These are phyloP conservation scores for Prionailurus bengalensis DNA, from an alignment of 2,113 vertebrate species.

Conservation along the genomic window DNA sequence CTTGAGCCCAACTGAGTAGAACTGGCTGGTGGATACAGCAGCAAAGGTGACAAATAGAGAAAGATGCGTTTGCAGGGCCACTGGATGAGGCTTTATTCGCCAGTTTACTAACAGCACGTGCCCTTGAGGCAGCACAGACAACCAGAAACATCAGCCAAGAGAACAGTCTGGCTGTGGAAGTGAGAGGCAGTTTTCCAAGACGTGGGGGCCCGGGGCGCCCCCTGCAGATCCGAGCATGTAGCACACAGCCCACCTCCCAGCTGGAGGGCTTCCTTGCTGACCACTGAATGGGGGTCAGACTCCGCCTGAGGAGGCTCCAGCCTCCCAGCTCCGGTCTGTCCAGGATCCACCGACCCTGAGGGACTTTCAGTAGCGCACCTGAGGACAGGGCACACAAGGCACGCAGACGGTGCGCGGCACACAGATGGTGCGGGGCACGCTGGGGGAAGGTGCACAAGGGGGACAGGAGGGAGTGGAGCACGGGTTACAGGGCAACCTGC, in stretches of 20 bases:
- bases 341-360: not conserved
- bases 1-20: not conserved
- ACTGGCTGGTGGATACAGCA: not conserved
- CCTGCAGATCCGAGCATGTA: not conserved
- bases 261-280: not conserved
- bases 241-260: not conserved
- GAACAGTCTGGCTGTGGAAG: not conserved
- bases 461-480: conserved; percentile 32
- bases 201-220: fast-evolving
- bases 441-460: not conserved
- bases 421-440: not conserved
- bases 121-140: not conserved
- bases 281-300: not conserved
- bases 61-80: not conserved
- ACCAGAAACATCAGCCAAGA: not conserved
- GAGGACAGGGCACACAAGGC: conserved; percentile 58
- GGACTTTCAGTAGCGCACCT: conserved; percentile 51
- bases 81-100: conserved; percentile 61
- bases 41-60: not conserved
- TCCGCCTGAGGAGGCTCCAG: not conserved
- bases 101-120: not conserved
- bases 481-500: conserved; percentile 68
- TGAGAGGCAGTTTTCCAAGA: not conserved
- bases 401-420: conserved; percentile 11
- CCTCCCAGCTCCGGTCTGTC: not conserved